Base-by-base conservation (phyloP, 2,888 invertebrate species). In the Diaphora mendica region DNA sequence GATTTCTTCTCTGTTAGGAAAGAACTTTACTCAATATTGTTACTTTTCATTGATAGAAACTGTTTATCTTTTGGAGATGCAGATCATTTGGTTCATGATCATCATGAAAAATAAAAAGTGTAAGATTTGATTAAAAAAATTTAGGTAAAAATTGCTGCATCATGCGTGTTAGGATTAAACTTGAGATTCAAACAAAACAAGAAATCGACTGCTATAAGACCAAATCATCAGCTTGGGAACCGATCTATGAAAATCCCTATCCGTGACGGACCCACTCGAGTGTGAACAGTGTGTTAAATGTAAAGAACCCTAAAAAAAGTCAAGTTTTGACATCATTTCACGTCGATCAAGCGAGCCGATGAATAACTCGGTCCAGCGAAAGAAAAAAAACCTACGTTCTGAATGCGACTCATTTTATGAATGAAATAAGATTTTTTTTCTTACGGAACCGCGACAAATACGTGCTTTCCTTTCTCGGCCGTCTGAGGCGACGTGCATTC, bases 391-490 rank as follows among this genome's bases (percentile, higher is more conserved):
- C 77, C 77, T 80, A 80, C 84, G 85, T 88, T 86, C 91, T 94
- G 91, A 95, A 94, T 95, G 94, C 93, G 88, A 94, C 93, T 94
- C 93, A 91, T 94, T 95, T 95, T 95, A 95, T 95, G 95, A 95
- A 95, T 95, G 95, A 94, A 95, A 95, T 95, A 94, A 93, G 91
- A 89, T 93, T 95, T 95, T 95, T 95, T 93, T 94, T 90, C 85
- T 82, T 86, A 87, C 87, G 86, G 91, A 89, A 93, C 94, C 93
- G 93, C 92, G 93, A 90, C 94, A 90, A 94, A 95, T 95, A 95
- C 95, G 95, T 95, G 95, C 93, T 94, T 95, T 94, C 95, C 95
- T 95, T 91, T 92, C 91, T 86, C 88, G 87, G 83, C 85, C 86
- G 89, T 90, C 89, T 90, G 89, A 86, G 82, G 85, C 89, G 91